Evolutionary conservation across 2,888 invertebrate species (phyloP), one percentile per base, ranked within the genome.

Genomic region (Cephus sareptanus): DNA sequence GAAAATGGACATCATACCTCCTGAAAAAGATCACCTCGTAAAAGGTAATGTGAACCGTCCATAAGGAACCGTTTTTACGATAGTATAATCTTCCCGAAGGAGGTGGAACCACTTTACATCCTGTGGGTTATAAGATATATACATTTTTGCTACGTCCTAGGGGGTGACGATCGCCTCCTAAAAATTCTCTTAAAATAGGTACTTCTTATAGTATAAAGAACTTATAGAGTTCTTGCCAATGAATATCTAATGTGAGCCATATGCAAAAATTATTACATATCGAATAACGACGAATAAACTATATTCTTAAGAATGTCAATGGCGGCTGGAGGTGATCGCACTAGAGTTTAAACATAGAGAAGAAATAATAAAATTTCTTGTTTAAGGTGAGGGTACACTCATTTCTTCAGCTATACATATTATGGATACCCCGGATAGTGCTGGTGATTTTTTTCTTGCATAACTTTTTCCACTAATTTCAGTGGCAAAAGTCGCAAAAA

Each of bases 1-100:
- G 89, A 98, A 98, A 73, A 98, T 95, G 4, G 98, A 98, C 94
- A 98, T 96, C 93, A 97, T 95, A 0, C 98, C 98, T 73, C 98
- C 90, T 94, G 78, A 75, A 69, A 77, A 33, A 92, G 79, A 68
- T 71, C 34, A 33, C 71, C 71, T 31, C 34, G 23, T 33, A 71
- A 71, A 34, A 71, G 33, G 71, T 71, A 34, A 71, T 15, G 71
- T 23, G 15, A 71, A 71, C 56, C 23, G 56, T 56, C 56, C 23
- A 56, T 56, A 56, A 9, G 23, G 56, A 56, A 56, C 23, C 56
- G 23, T 23, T 56, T 56, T 56, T 56, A 56, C 56, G 56, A 56
- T 56, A 56, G 56, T 23, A 56, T 56, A 56, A 56, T 56, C 56
- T 56, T 56, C 56, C 56, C 23, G 23, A 56, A 56, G 56, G 56